Percentiles rank a stretch among this genome's conserved stretches.
phyloP scores from a whole-genome alignment of 1,140 invertebrate genomes.

The Zophobas atratus region DNA sequence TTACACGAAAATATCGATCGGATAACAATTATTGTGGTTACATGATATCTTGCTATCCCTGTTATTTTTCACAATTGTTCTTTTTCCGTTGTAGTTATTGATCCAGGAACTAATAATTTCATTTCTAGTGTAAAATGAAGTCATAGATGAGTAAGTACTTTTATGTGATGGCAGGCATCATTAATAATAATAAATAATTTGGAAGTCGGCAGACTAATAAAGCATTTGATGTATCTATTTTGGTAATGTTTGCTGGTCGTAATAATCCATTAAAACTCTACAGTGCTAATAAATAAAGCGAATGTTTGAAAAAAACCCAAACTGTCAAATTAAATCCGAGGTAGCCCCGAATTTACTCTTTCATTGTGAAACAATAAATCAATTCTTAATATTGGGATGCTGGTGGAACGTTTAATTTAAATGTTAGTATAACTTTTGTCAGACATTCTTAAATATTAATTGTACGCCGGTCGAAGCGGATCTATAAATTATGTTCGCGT shows the following conservation, averaged over 20 bases:
- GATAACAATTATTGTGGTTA: slow-evolving; percentile 17
- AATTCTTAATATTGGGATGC: slow-evolving; percentile 38
- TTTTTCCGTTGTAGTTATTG: background rate
- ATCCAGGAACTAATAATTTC: slow-evolving; percentile 20
- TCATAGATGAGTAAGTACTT: slow-evolving; percentile 5
- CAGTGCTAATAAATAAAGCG: slow-evolving; percentile 21
- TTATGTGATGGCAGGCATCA: slow-evolving; percentile 38
- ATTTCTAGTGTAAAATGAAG: slow-evolving; percentile 22
- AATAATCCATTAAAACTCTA: slow-evolving; percentile 22
- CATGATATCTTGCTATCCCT: slow-evolving; percentile 13
- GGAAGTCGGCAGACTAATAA: slow-evolving; percentile 26
- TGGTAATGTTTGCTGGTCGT: slow-evolving; percentile 10
- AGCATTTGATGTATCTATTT: slow-evolving; percentile 37
- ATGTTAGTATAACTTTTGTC: slow-evolving; percentile 31
- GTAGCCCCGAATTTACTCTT: slow-evolving; percentile 6
- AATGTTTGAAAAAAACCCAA: background rate
- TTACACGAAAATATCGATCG: slow-evolving; percentile 13
- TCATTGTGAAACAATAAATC: slow-evolving; percentile 28
- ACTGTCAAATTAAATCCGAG: background rate
- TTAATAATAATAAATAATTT: slow-evolving; percentile 39
- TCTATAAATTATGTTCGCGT: slow-evolving; percentile 34
- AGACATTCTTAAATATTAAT: slow-evolving; percentile 36
- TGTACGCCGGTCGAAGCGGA: slow-evolving; percentile 22
- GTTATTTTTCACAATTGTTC: slow-evolving; percentile 14
- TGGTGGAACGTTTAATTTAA: slow-evolving; percentile 10